A percentile compares a stretch with the other conserved stretches of the same genome.
These are phyloP conservation scores for Rhincodon typus DNA, from an alignment of 2,797 vertebrate genomes.

Conservation along the genomic window DNA sequence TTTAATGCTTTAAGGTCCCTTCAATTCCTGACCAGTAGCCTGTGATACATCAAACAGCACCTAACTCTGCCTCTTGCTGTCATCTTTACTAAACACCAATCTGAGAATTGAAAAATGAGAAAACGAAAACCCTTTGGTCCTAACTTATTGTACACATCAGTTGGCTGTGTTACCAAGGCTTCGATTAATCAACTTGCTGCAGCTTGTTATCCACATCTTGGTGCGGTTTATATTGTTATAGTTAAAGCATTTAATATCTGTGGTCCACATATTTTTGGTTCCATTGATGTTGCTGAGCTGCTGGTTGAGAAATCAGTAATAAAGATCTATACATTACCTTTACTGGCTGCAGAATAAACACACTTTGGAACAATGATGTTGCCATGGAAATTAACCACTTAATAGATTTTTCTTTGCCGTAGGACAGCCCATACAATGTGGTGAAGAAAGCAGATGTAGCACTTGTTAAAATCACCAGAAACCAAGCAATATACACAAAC, in stretches of 20 bases:
- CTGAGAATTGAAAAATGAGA: not conserved
- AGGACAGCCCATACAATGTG: constrained; percentile 66
- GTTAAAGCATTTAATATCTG: not conserved
- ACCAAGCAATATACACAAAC: constrained; percentile 71
- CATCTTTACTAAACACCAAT: not conserved
- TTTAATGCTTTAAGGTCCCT: not conserved
- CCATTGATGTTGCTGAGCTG: not conserved
- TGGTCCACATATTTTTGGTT: not conserved
- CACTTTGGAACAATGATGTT: constrained; percentile 72
- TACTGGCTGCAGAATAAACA: constrained; percentile 74
- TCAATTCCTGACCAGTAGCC: not conserved
- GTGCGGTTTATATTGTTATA: not conserved
- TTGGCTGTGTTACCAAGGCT: not conserved
- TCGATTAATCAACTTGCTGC: not conserved
- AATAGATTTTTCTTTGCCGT: constrained; percentile 63
- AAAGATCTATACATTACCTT: constrained; percentile 54
- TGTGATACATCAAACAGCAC: not conserved
- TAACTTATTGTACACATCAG: not conserved
- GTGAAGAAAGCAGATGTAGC: constrained; percentile 70
- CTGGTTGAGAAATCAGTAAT: not conserved
- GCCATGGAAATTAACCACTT: constrained; percentile 71
- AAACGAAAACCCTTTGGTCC: not conserved
- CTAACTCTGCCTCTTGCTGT: not conserved
- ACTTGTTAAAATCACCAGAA: constrained; percentile 65
- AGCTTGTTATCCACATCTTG: not conserved